These are phyloP conservation scores for Megathymus violae DNA, from an alignment of 1,140 invertebrate genomes.

Conservation along the genomic window DNA sequence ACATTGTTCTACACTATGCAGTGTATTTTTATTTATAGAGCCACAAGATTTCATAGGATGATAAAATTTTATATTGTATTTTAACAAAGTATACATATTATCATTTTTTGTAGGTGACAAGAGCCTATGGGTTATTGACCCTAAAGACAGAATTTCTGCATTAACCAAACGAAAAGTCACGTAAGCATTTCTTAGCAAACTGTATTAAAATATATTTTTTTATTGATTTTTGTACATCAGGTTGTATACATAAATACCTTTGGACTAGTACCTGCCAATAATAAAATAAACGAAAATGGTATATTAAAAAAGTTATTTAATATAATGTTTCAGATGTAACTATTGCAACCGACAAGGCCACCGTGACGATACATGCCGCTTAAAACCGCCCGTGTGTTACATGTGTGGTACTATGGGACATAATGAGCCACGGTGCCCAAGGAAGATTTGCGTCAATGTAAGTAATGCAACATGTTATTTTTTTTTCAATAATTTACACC, in stretches of 20 bases:
- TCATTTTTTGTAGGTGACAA: constrained; percentile 67
- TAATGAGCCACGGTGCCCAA: constrained; percentile 85
- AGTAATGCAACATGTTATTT: too few species aligned
- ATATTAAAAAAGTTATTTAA: constrained; percentile 9
- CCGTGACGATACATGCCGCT: constrained; percentile 80
- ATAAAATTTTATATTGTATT: constrained; percentile 19
- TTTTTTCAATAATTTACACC: too few species aligned
- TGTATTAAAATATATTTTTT: constrained; percentile 6
- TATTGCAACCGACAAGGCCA: constrained; percentile 85
- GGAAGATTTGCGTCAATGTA: constrained; percentile 87
- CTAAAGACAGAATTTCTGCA: constrained; percentile 68
- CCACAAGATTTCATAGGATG: not conserved
- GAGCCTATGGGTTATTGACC: constrained; percentile 73
- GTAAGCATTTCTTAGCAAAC: constrained; percentile 54
- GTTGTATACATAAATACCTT: not conserved
- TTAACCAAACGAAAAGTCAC: constrained; percentile 58
- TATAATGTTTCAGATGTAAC: constrained; percentile 73
- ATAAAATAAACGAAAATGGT: too few species aligned
- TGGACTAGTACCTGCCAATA: not conserved
- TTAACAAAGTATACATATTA: constrained; percentile 7
- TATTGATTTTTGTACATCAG: too few species aligned
- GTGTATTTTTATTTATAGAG: too few species aligned
- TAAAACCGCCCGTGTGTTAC: constrained; percentile 82
- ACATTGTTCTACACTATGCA: too few species aligned
- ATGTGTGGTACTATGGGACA: constrained; percentile 87